These are phyloP conservation scores for Patagioenas fasciata DNA, from an alignment of 2,113 vertebrate genomes.

Conservation along the genomic window DNA sequence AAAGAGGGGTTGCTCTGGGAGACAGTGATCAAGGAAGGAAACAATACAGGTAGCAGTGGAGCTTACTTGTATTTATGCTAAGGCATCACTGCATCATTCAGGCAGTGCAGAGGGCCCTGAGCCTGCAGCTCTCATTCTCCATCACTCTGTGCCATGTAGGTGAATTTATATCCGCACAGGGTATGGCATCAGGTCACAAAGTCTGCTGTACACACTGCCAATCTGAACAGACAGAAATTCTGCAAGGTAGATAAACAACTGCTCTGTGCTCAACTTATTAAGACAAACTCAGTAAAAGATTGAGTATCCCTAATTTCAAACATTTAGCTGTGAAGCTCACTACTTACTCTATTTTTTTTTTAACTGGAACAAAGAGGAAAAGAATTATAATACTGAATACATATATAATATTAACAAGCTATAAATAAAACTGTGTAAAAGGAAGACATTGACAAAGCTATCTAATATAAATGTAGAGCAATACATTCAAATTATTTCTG, in stretches of 20 bases:
- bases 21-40: not conserved
- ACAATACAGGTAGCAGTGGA: not conserved
- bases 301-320: not conserved
- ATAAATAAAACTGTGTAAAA: not conserved
- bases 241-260: not conserved
- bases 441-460: not conserved
- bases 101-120: not conserved
- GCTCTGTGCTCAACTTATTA: not conserved
- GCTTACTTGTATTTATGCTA: not conserved
- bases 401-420: not conserved
- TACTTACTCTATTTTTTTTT: not conserved
- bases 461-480: not conserved
- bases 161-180: not conserved
- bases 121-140: not conserved
- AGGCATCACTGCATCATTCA: not conserved
- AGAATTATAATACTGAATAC: not conserved
- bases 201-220: not conserved
- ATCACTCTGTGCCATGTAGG: not conserved
- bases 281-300: not conserved
- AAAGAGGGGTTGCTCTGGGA: not conserved
- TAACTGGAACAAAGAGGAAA: not conserved
- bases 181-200: not conserved
- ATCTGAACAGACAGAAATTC: not conserved
- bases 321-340: not conserved
- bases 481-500: not conserved